phyloP scores from a whole-genome alignment of 1,140 invertebrate species.

The Odontomachus brunneus region DNA sequence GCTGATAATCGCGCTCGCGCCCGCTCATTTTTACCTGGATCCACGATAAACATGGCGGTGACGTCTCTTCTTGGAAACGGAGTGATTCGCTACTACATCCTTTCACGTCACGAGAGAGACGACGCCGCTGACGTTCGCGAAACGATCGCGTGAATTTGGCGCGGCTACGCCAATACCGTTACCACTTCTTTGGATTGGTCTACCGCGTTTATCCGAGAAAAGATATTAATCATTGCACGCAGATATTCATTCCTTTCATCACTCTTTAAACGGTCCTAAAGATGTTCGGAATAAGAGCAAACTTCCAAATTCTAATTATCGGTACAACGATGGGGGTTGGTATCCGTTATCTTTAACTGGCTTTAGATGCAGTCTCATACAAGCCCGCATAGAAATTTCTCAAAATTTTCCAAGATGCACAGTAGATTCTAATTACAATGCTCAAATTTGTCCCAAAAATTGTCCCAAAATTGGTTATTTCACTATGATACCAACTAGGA shows the following conservation, averaged over 20 bases:
- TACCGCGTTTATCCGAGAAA: not conserved
- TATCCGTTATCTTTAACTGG: not conserved
- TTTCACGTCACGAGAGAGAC: slow-evolving; percentile 14
- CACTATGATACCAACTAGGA: no score
- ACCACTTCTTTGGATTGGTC: no score
- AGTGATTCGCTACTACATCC: slow-evolving; percentile 6
- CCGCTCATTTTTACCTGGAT: slow-evolving; percentile 40
- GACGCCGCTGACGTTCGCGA: not conserved
- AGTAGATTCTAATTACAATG: no score
- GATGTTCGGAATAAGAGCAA: not conserved
- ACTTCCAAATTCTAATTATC: not conserved
- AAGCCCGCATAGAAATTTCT: no score
- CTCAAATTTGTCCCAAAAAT: no score
- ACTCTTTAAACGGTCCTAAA: not conserved
- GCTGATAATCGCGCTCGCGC: slow-evolving; percentile 31
- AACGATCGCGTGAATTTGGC: not conserved
- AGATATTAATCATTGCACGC: not conserved
- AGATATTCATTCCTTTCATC: slow-evolving; percentile 1
- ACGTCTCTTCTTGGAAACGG: slow-evolving; percentile 26
- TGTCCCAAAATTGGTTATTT: no score
- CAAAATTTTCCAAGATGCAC: no score
- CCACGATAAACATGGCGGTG: not conserved
- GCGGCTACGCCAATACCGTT: not conserved
- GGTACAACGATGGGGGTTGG: not conserved
- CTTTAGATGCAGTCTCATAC: no score